Percentiles rank a stretch among this genome's conserved stretches.
phyloP scores from a whole-genome alignment of 1,140 invertebrate species.

The Orchesella cincta region DNA sequence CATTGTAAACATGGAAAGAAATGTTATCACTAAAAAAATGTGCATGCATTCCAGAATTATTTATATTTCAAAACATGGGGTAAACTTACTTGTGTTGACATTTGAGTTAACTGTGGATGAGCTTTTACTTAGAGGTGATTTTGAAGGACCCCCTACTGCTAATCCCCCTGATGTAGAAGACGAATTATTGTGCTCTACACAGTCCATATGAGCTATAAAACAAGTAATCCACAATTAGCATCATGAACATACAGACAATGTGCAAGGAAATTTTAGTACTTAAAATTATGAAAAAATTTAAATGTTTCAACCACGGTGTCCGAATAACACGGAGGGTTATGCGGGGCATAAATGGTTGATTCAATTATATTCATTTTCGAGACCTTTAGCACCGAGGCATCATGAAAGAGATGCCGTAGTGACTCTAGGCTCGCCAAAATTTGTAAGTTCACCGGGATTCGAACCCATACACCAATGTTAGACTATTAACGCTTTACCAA shows the following conservation, averaged over 20 bases:
- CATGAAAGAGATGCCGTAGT: conserved; percentile 1
- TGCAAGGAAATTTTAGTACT: too few species aligned
- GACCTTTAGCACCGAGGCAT: conserved; percentile 24
- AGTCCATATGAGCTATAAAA: conserved; percentile 32
- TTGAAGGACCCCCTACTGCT: background rate
- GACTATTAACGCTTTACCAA: too few species aligned
- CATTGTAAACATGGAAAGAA: background rate
- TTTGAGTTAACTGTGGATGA: conserved; percentile 14
- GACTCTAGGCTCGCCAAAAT: conserved; percentile 28
- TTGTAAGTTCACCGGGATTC: background rate
- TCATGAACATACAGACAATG: background rate
- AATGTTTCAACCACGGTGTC: conserved; percentile 9
- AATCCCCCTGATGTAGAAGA: conserved; percentile 17
- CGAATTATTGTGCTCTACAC: conserved; percentile 31
- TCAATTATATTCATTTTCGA: background rate
- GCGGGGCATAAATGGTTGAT: conserved; percentile 4
- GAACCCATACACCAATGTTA: background rate
- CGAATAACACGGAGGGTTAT: conserved; percentile 4
- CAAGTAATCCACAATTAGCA: background rate
- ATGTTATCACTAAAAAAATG: background rate
- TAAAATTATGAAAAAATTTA: too few species aligned
- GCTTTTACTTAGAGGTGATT: conserved; percentile 13
- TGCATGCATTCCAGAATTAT: background rate
- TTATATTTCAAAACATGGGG: background rate
- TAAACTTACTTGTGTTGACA: conserved; percentile 13